Base-by-base conservation (phyloP, 2,797 vertebrate species). In the Podargus strigoides region DNA sequence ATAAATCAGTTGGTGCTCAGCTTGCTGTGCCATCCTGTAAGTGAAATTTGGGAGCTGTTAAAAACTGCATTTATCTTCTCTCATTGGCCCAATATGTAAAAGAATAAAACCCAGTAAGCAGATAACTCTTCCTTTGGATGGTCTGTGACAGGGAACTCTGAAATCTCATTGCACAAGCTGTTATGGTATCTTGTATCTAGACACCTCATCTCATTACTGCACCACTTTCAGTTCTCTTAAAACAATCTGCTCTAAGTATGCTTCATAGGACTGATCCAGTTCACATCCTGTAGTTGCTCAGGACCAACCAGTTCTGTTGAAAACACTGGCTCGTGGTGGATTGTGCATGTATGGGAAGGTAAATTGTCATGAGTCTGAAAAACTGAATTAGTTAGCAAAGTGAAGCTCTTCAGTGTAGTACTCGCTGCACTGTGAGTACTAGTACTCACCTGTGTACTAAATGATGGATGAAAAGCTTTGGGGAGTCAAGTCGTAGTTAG, bases 391-490 rank as follows among this genome's bases (percentile, higher is more conserved):
- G 27, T 28, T 13, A 24, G 14, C 11, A 6, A 59, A 52, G 26
- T 28, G 24, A 59, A 83, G 62, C n/a, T 87, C 44, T 27, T 50
- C 41, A 10, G 55, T 20, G 30, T 24, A 21, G 8, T 24, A 3
- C 39, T 63, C 15, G 1, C 47, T 79, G 58, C 14, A 3, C 52
- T 66, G n/a, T n/a, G n/a, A n/a, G n/a, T n/a, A n/a, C n/a, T n/a
- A n/a, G n/a, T n/a, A n/a, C 30, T 63, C 46, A 5, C 0, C 0
- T 21, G 30, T 21, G 34, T 52, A 2, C 22, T 36, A 4, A 3
- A 0, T 9, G 34, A 17, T 22, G 34, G 68, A 10, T 53, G n/a
- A 41, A 75, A 41, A 46, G 53, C 42, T 90, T 30, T 55, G 55
- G 34, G 66, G 23, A n/a, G 23, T 62, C 46, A 19, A 10, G 16